Base-by-base conservation (phyloP, 1,140 invertebrate species). In the Cephus cinctus region DNA sequence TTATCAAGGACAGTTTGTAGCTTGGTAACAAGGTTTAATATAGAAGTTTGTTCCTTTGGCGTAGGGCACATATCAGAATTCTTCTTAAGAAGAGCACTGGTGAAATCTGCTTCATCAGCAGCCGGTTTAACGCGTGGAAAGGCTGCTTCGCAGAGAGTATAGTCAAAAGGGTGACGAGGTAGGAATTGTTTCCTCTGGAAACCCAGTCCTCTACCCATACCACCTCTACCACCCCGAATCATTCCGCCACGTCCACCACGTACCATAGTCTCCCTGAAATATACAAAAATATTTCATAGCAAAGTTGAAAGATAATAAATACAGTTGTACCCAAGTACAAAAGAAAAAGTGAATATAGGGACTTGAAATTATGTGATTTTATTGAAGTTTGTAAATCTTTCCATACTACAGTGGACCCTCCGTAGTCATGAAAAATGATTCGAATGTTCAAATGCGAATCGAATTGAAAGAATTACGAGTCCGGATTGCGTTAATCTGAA, bases 1-100 rank as follows among this genome's bases (percentile, higher is more conserved):
- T 93, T 96, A 68, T 98, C 95, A 30, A 98, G 77, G 27, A 97
- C 92, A 25, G 84, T 86, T 69, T 96, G 92, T 19, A 98, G 83
- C 71, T 97, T 96, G 8, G 92, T 95, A 25, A 98, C 92, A 4
- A 98, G 80, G 75, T 92, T 94, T 15, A 94, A 81, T 41, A 98
- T 88, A 0, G 92, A 85, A 2, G 91, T 87, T 77, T 96, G 92
- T 63, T 98, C 95, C 41, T 86, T 83, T 0, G 92, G 81, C 1
- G 90, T 87, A 1, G 95, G 94, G 40, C 90, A 92, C 23, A 98
- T 79, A 63, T 98, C 94, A 36, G 86, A 80, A 72, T 96, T 94
- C 34, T 94, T 81, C 71, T 97, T 97, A 11, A 97, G 71, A 6
- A 98, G 75, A 1, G 91, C 91, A 85, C 89, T 88, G 20, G 90